phyloP scores from a whole-genome alignment of 1,140 invertebrate genomes.

The Venustaconcha ellipsiformis region DNA sequence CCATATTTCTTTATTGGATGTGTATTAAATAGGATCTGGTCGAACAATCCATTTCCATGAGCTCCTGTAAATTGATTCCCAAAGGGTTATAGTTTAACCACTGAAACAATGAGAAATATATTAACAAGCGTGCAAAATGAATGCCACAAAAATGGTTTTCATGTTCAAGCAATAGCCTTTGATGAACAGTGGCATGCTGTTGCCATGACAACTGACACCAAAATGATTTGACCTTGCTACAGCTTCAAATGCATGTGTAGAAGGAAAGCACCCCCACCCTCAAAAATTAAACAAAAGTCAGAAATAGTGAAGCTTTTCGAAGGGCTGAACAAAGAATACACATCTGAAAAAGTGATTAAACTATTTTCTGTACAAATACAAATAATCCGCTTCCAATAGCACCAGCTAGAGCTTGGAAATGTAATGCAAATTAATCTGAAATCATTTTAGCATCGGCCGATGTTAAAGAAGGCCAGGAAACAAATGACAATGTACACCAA shows the following conservation, averaged over 20 bases:
- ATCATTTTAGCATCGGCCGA: too few species aligned
- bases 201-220: background rate
- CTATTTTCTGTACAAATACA: too few species aligned
- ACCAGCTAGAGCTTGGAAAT: too few species aligned
- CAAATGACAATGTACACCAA: too few species aligned
- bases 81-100: constrained; percentile 7
- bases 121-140: background rate
- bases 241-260: constrained; percentile 17
- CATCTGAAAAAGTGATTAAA: too few species aligned
- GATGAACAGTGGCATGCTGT: constrained; percentile 22
- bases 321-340: too few species aligned
- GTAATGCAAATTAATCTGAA: too few species aligned
- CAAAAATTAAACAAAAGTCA: constrained; percentile 1
- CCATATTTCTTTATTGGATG: constrained; percentile 10
- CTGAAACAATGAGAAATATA: constrained; percentile 9
- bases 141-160: constrained; percentile 3
- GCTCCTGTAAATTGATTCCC: constrained; percentile 14
- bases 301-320: background rate
- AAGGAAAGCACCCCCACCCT: background rate
- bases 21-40: constrained; percentile 8
- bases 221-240: background rate
- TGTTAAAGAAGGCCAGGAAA: too few species aligned
- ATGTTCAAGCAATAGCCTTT: constrained; percentile 19
- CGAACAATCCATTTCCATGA: background rate
- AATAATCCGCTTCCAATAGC: too few species aligned